Evolutionary conservation across 2,888 invertebrate species (phyloP).

Genomic region (Hirtodrosophila alboralis): DNA sequence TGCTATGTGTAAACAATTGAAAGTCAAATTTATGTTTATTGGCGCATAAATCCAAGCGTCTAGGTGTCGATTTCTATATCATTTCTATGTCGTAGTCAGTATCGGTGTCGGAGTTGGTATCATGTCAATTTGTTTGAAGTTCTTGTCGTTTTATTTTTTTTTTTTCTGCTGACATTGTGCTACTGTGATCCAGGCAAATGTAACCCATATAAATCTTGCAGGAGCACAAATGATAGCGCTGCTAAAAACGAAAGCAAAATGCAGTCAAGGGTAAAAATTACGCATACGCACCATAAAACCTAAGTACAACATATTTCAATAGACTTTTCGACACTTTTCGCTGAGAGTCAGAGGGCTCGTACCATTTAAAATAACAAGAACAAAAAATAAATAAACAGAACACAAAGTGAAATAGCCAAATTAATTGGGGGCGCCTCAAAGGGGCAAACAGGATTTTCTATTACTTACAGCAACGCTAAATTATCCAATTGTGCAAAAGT

Average conservation of each 20-base stretch:
- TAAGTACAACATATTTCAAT: conserved; percentile 79
- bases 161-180: conserved; percentile 43
- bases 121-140: conserved; percentile 41
- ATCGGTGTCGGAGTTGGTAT: conserved; percentile 14
- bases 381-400: conserved; percentile 25
- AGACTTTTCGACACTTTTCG: conserved; percentile 72
- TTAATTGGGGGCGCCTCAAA: conserved; percentile 26
- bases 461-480: conserved; percentile 85
- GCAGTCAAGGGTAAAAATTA: conserved; percentile 77
- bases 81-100: conserved; percentile 2
- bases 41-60: conserved; percentile 59
- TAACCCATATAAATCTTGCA: conserved; percentile 67
- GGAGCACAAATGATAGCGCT: conserved; percentile 47
- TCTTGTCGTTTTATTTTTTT: conserved; percentile 27
- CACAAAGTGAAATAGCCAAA: conserved; percentile 41
- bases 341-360: conserved; percentile 7
- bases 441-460: conserved; percentile 5
- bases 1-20: conserved; percentile 63
- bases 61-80: conserved; percentile 60
- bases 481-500: conserved; percentile 84
- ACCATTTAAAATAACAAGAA: conserved; percentile 29
- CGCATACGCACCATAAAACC: conserved; percentile 77
- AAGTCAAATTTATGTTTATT: conserved; percentile 67
- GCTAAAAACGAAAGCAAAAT: conserved; percentile 65
- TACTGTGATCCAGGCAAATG: conserved; percentile 32